Percentiles rank a stretch among this genome's conserved stretches.
Evolutionary conservation across 2,113 vertebrate species (phyloP).

Genomic region (Rhinoptilus africanus): DNA sequence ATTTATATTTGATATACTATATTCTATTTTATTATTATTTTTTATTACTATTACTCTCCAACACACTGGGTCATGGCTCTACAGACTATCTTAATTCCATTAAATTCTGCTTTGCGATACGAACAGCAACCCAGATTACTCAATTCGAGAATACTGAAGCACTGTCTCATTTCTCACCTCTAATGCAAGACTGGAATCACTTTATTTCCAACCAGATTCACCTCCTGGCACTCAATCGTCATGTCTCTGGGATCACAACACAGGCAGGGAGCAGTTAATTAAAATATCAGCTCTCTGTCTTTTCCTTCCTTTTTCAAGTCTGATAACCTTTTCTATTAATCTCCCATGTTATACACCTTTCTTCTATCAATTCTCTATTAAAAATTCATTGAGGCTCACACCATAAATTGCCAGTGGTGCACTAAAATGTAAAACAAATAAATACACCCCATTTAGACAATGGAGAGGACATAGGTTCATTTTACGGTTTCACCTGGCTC

Average conservation of each 20-base stretch:
- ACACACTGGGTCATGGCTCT: neutral
- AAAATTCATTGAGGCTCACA: slow-evolving; percentile 8
- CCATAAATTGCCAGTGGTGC: neutral
- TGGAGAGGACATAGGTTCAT: neutral
- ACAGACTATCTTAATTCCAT: neutral
- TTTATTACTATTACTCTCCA: neutral
- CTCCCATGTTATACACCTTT: neutral
- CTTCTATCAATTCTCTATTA: neutral
- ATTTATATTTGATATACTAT: neutral
- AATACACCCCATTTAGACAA: slow-evolving; percentile 9
- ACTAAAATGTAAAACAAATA: slow-evolving; percentile 48
- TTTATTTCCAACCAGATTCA: slow-evolving; percentile 42
- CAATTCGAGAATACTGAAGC: neutral
- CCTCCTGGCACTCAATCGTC: slow-evolving; percentile 27
- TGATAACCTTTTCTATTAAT: slow-evolving; percentile 3
- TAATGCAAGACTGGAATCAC: neutral
- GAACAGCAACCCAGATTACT: neutral
- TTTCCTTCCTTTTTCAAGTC: slow-evolving; percentile 12
- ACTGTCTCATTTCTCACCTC: neutral
- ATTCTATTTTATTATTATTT: neutral
- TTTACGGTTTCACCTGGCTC: neutral
- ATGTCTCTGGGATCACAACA: slow-evolving; percentile 13
- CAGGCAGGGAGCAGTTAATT: slow-evolving; percentile 52
- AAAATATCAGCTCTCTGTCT: slow-evolving; percentile 34
- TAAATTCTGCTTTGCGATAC: neutral